Evolutionary conservation across 2,888 invertebrate genomes (phyloP), one percentile per base, ranked within the genome.

Genomic region (Ophonus ardosiacus): DNA sequence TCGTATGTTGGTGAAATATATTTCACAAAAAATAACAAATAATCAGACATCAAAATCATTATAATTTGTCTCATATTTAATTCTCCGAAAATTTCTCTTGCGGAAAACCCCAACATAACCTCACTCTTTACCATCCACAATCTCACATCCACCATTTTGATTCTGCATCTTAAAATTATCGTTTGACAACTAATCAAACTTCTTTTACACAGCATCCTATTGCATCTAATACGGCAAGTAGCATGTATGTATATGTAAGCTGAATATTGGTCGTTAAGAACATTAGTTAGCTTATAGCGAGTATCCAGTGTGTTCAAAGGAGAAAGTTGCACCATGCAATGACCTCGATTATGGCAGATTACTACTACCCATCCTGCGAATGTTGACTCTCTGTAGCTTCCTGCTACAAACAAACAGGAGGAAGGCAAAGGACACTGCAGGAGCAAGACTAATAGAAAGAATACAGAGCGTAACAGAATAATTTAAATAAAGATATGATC

Each of bases 321-420:
- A 85, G 85, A 85, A 85, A 85, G 85, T 85, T 85, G 85, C 85
- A 85, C 85, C 85, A 85, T 79, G 79, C 84, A 84, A 79, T 59
- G 85, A 85, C 85, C 85, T 85, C 85, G 85, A 85, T 85, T 85
- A 85, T 85, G 79, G 85, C 85, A 84, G 80, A 85, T 85, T 85
- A 85, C 18, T 85, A 85, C 80, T 85, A 85, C 80, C 85, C 85
- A 85, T 85, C 85, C 80, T 80, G 85, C 85, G 79, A 85, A 84
- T 65, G 78, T 84, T 63, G 76, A 24, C 43, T 74, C 6, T n/a
- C 10, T 51, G 43, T 51, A 10, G 40, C 71, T 74, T 74, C 71
- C 71, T 74, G 71, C 71, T 74, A 31, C 43, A 51, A 51, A 51
- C 43, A 51, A 51, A 10, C 43, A 51, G 43, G 31, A 31, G 31